These are phyloP conservation scores for Gnatocerus cornutus DNA, from an alignment of 2,888 invertebrate genomes.

Conservation along the genomic window DNA sequence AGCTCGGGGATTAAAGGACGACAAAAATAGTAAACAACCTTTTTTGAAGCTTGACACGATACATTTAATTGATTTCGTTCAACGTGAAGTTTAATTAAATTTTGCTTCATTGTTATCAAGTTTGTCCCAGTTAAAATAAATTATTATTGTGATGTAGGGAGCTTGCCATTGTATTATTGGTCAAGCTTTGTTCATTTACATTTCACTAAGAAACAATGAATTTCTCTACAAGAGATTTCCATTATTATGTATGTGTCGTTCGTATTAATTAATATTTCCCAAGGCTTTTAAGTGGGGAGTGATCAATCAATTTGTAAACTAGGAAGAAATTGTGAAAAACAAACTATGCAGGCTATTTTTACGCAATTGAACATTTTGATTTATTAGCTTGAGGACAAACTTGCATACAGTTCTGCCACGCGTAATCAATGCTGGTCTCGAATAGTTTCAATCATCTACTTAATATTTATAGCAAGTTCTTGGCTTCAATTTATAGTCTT, in stretches of 20 bases:
- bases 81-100: constrained; percentile 45
- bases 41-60: constrained; percentile 29
- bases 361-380: too few species aligned
- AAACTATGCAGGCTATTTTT: too few species aligned
- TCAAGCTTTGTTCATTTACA: constrained; percentile 45
- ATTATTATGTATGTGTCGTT: constrained; percentile 10
- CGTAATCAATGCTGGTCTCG: too few species aligned
- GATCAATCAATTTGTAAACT: constrained; percentile 1
- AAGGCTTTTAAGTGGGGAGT: background rate
- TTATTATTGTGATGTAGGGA: constrained; percentile 38
- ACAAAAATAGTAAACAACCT: constrained; percentile 27
- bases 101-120: constrained; percentile 43
- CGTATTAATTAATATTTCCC: constrained; percentile 19
- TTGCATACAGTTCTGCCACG: too few species aligned
- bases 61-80: constrained; percentile 36
- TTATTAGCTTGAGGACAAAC: too few species aligned
- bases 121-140: constrained; percentile 43
- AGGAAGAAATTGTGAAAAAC: too few species aligned
- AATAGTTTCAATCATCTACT: too few species aligned
- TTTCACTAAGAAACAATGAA: constrained; percentile 33
- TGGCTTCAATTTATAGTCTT: too few species aligned
- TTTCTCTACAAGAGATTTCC: constrained; percentile 10
- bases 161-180: constrained; percentile 36
- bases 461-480: too few species aligned
- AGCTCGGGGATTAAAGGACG: constrained; percentile 14